Base-by-base conservation (phyloP, 2,113 vertebrate species). In the Coreoperca whiteheadi region DNA sequence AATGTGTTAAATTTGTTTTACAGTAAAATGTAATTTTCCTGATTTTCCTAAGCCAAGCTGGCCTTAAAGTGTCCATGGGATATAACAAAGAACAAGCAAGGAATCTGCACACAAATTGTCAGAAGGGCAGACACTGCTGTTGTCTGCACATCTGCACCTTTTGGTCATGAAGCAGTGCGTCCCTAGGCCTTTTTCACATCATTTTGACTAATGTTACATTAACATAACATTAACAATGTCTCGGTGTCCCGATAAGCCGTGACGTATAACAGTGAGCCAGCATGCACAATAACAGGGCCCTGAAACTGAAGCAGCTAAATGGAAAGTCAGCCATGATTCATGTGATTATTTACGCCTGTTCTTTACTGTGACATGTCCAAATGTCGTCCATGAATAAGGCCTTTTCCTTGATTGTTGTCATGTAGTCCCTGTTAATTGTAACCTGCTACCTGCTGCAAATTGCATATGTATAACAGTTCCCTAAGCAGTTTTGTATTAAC, bases 271-370 rank as follows among this genome's bases (percentile, higher is more conserved):
- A 37, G n/a, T 56, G 20, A 53, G 46, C 23, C 56, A 39, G 77
- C 66, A 39, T 30, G 43, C n/a, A 79, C 37, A 37, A 63, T 39
- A 39, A 53, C 43, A 51, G 32, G 34, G 30, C 8, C 63, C 4
- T 23, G 64, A 34, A n/a, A 34, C 64, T 60, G 30, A 70, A 50
- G 43, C 41, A 79, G n/a, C 43, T 74, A 6, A 48, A 65, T 65
- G 14, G 20, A 65, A n/a, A 65, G 25, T 51, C 18, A 70, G 32
- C 25, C 34, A 43, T 59, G 4, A 70, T 48, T 28, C 0, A 10
- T 66, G 10, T 41, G 1, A 18, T 25, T 30, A 30, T n/a, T 54
- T 10, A 30, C 12, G 11, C 8, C 5, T 20, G 15, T 8, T 32
- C 8, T 39, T 56, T 11, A 11, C n/a, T 43, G 15, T 21, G 5